These are phyloP conservation scores for Telmatochromis bifrenatus DNA, from an alignment of 2,113 vertebrate species.

Conservation along the genomic window DNA sequence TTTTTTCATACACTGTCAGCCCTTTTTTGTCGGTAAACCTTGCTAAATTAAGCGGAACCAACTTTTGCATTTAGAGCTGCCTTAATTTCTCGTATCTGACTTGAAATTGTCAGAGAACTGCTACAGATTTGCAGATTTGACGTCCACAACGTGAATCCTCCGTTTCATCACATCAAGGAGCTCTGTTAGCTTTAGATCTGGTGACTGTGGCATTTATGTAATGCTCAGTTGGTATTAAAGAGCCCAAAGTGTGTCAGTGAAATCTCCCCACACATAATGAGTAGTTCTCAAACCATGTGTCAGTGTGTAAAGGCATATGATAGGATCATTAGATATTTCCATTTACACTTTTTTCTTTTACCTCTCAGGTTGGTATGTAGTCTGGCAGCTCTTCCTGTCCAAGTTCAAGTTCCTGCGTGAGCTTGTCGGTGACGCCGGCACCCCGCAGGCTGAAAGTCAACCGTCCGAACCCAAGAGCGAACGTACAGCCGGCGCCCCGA, in stretches of 20 bases:
- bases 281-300: not conserved
- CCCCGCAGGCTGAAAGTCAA: constrained; percentile 82
- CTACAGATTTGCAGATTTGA: not conserved
- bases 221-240: not conserved
- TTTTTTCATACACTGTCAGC: not conserved
- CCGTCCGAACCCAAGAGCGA: constrained; percentile 78
- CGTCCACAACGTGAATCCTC: not conserved
- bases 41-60: not conserved
- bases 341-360: not conserved
- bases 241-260: not conserved
- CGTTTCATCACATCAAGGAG: not conserved
- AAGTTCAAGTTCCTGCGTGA: constrained; percentile 98
- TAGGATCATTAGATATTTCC: not conserved
- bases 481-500: constrained; percentile 50
- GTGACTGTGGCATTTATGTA: not conserved
- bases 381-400: constrained; percentile 97
- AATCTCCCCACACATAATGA: not conserved
- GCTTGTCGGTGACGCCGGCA: constrained; percentile 85
- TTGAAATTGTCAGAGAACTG: not conserved
- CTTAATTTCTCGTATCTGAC: not conserved
- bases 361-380: constrained; percentile 91
- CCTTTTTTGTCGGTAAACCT: not conserved
- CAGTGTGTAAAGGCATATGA: not conserved
- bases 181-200: not conserved
- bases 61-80: not conserved